Base-by-base conservation (phyloP, 2,888 invertebrate species). In the Ischnus inquisitorius region DNA sequence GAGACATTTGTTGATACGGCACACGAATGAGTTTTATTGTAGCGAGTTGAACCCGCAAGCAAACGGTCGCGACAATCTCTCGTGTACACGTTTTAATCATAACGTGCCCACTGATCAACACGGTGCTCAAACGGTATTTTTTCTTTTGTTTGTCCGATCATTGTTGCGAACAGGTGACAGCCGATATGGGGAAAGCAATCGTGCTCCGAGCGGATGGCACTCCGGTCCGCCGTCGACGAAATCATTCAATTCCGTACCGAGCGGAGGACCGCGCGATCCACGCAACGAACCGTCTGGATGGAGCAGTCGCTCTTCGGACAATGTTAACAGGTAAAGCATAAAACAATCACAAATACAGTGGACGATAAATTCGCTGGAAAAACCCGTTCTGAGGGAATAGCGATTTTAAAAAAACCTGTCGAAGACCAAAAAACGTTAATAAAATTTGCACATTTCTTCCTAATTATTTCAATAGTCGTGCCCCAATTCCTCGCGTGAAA, bases 291-390 rank as follows among this genome's bases (percentile, higher is more conserved):
- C 92, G 65, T 91, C 93, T 12, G 89, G 88, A 16, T 93, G 93
- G 93, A 93, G 92, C 83, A 91, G 91, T 57, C 91, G 93, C 79
- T 92, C 93, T 1, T 93, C 93, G 5, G 93, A 93, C 46, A 91
- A 88, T 72, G 92, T 92, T 0, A 93, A 92, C 79, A 92, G 93
- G 93, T 93, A 87, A 69, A 65, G 41, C 80, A 51, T n/a, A 22
- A n/a, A n/a, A 2, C 46, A 14, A 19, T 67, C 14, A 6, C 3
- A n/a, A 46, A n/a, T 14, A 12, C n/a, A 1, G 12, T 46, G n/a
- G n/a, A 46, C n/a, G 46, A 46, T 46, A 46, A n/a, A 34, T 34
- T 46, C 46, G n/a, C 3, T 46, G 10, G 46, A n/a, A 46, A 46
- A 46, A 10, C 8, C 12, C 46, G n/a, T 46, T 14, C 46, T 1